These are phyloP conservation scores for Cheilosia urbana DNA, from an alignment of 2,888 invertebrate species.

Conservation along the genomic window DNA sequence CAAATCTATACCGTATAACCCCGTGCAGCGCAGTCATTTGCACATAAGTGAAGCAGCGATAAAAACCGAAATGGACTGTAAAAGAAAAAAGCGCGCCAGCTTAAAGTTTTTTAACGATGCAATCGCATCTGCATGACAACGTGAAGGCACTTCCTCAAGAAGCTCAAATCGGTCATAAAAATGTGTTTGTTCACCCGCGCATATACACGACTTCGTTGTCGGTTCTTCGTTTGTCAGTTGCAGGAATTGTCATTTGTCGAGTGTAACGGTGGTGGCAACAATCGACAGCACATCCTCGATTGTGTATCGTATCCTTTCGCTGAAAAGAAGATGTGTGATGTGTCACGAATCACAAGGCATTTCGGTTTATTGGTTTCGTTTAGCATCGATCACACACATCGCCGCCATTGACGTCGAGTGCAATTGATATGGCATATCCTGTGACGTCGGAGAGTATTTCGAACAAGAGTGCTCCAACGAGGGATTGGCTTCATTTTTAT, in stretches of 20 bases:
- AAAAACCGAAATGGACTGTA: constrained; percentile 57
- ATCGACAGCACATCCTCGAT: constrained; percentile 20
- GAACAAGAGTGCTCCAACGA: background rate
- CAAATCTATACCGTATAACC: background rate
- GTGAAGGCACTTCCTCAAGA: constrained; percentile 50
- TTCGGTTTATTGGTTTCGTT: constrained; percentile 72
- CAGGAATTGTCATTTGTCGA: constrained; percentile 45
- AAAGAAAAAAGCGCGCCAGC: constrained; percentile 41
- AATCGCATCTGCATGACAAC: constrained; percentile 70
- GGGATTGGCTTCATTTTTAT: constrained; percentile 6
- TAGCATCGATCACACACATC: constrained; percentile 66
- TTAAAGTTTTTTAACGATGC: constrained; percentile 65
- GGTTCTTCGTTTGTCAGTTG: constrained; percentile 11
- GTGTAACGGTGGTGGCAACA: constrained; percentile 44
- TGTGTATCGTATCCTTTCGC: constrained; percentile 21
- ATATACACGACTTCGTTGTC: constrained; percentile 9
- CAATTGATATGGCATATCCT: constrained; percentile 63
- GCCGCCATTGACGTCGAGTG: constrained; percentile 5
- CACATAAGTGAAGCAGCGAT: constrained; percentile 52
- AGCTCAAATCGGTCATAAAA: constrained; percentile 71
- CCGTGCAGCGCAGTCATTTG: constrained; percentile 4
- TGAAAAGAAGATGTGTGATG: constrained; percentile 19
- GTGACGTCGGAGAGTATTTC: constrained; percentile 49
- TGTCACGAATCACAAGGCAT: constrained; percentile 44
- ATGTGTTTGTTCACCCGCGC: constrained; percentile 19